Evolutionary conservation across 1,140 invertebrate genomes (phyloP), one percentile per base, ranked within the genome.

Genomic region (Planococcus citri): DNA sequence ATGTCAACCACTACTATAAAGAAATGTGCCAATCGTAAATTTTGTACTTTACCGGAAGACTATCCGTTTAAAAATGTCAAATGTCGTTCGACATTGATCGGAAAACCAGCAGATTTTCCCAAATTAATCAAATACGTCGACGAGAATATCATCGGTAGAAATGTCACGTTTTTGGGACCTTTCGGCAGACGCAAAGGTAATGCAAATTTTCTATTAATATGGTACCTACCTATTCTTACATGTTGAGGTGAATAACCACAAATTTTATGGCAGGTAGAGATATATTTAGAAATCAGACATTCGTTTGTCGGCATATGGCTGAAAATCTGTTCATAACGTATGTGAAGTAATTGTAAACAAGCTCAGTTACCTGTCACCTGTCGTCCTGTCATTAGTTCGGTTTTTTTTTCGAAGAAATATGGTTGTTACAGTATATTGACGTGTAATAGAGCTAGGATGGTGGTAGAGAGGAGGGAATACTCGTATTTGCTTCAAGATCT

Each of bases 161-260:
- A 86, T 73, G 85, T 85, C 72, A 86, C 86, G 9, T 91, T 91
- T 77, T 82, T 85, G 73, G 88, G 89, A 51, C 90, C 90, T n/a
- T 92, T 86, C 76, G 90, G 90, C 72, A 79, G 86, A 57, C 81
- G 90, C 76, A 88, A 89, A 87, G 88, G 89, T 90, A 80, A 80
- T 14, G 8, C 27, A 6, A 33, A 68, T 64, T 6, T 3, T 51
- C 17, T 51, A 8, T 37, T 37, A 6, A 37, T 37, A 8, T 14
- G n/a, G n/a, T n/a, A n/a, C n/a, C n/a, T n/a, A n/a, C n/a, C n/a
- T n/a, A n/a, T n/a, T n/a, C 33, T 8, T 37, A 37, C 6, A 37
- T 14, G 33, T 37, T 17, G 17, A 51, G 41, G 41, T 51, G 41
- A 51, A 51, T 51, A 51, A 51, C 41, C 4, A 9, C 3, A n/a